phyloP scores from a whole-genome alignment of 2,888 invertebrate species.

The Aspidiotus rigidus region DNA sequence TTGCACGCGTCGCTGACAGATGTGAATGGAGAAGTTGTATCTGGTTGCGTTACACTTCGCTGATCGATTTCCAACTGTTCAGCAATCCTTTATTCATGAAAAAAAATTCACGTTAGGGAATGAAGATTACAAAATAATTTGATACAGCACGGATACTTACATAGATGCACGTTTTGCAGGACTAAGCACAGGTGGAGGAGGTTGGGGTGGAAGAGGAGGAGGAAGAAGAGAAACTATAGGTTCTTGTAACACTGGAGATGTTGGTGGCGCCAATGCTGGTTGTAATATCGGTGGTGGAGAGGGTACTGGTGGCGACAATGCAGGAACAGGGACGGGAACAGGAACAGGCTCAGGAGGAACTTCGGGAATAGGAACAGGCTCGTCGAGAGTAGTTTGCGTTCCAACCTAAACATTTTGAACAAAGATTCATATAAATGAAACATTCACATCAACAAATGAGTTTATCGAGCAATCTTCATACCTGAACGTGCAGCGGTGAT shows the following conservation, averaged over 20 bases:
- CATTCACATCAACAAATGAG: too few species aligned
- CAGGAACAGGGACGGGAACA: constrained; percentile 1
- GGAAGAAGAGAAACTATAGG: constrained; percentile 1
- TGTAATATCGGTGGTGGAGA: not conserved
- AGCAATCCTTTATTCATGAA: constrained; percentile 51
- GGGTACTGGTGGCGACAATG: constrained; percentile 3
- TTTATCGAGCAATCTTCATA: constrained; percentile 25
- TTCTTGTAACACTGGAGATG: not conserved
- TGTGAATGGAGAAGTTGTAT: constrained; percentile 60
- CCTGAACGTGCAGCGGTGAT: constrained; percentile 42
- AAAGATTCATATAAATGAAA: too few species aligned
- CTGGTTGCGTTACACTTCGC: constrained; percentile 61
- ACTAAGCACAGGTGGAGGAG: constrained; percentile 17
- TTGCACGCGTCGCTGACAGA: constrained; percentile 65
- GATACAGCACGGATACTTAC: constrained; percentile 26
- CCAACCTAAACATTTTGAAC: constrained; percentile 38
- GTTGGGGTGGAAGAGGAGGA: constrained; percentile 3
- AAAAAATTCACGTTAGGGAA: not conserved
- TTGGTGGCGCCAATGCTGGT: constrained; percentile 8
- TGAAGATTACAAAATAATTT: not conserved
- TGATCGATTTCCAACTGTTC: constrained; percentile 67
- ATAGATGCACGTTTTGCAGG: constrained; percentile 35
- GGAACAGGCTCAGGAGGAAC: constrained; percentile 34
- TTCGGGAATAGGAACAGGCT: constrained; percentile 19
- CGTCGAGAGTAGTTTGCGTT: constrained; percentile 37